Evolutionary conservation across 2,113 vertebrate species (phyloP), one percentile per base, ranked within the genome.

Genomic region (Empidonax traillii): DNA sequence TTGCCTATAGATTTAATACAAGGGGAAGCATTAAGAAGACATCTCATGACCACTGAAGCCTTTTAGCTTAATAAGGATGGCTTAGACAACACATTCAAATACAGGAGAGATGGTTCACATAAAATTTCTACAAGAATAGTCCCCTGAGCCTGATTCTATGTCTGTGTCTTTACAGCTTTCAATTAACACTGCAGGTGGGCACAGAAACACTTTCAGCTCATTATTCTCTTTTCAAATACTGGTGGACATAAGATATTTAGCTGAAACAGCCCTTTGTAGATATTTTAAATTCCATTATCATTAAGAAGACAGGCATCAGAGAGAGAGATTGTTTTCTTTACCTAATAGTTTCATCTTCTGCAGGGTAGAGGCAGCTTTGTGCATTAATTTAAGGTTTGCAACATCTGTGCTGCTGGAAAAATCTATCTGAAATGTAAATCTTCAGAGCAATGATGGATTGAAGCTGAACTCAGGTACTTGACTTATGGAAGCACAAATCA

Each of bases 341-440:
- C 56, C 41, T 75, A 65, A 33, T 49, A 94, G 44, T 72, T 94
- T 65, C 86, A 88, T 83, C 47, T 90, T 95, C 21, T 49, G 28
- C 43, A 67, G 65, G 10, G 24, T n/a, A 78, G 49, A 74, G 89
- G 85, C 39, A 90, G 61, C 56, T 84, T 52, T 92, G 47, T 67
- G 49, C 76, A 92, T 90, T 95, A 94, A 96, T 83, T 90, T 91
- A 84, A 90, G 68, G 86, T 84, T 72, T 95, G 52, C 53, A 94
- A 61, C 67, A 90, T 53, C 79, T 92, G 66, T 23, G 22, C 74
- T 65, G 52, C 71, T 87, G 31, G 56, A 84, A 84, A 83, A 93
- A 88, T 37, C 79, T 84, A 93, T 77, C 53, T 84, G 92, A 90
- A 96, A 93, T 82, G 61, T 84, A 87, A 88, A 95, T 92, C 61